phyloP scores from a whole-genome alignment of 2,888 invertebrate species.

The Pristionchus maxplancki region DNA sequence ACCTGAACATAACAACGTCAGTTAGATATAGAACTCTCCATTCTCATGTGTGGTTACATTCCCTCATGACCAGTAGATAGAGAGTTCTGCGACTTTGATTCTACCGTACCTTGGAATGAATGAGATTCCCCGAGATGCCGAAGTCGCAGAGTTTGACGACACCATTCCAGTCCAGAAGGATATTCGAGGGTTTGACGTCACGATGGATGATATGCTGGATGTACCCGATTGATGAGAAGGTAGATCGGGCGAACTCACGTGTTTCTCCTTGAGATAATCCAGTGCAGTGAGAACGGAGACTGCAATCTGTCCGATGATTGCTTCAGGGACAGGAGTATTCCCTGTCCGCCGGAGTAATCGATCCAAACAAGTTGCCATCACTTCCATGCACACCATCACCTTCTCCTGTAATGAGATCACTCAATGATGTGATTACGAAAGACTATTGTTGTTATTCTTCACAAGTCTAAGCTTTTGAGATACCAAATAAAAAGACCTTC shows the following conservation, averaged over 20 bases:
- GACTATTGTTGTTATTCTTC: no score
- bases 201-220: slow-evolving; percentile 73
- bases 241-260: slow-evolving; percentile 78
- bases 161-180: slow-evolving; percentile 92
- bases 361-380: slow-evolving; percentile 99
- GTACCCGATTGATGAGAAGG: neutral
- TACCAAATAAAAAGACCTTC: no score
- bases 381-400: slow-evolving; percentile 99
- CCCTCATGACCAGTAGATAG: slow-evolving; percentile 80
- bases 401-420: slow-evolving; percentile 81
- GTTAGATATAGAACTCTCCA: no score
- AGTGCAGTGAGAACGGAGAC: slow-evolving; percentile 97
- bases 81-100: no score
- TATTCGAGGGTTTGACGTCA: slow-evolving; percentile 89
- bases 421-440: no score
- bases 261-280: slow-evolving; percentile 95
- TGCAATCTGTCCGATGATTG: slow-evolving; percentile 95
- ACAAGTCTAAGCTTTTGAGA: no score
- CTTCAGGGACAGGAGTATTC: slow-evolving; percentile 93
- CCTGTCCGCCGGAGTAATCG: slow-evolving; percentile 88
- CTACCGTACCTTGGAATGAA: slow-evolving; percentile 36
- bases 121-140: slow-evolving; percentile 97
- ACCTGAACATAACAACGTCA: slow-evolving; percentile 97
- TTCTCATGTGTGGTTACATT: no score
- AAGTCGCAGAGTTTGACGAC: slow-evolving; percentile 99